phyloP scores from a whole-genome alignment of 1,140 invertebrate species.

The Potamilus streckersoni region DNA sequence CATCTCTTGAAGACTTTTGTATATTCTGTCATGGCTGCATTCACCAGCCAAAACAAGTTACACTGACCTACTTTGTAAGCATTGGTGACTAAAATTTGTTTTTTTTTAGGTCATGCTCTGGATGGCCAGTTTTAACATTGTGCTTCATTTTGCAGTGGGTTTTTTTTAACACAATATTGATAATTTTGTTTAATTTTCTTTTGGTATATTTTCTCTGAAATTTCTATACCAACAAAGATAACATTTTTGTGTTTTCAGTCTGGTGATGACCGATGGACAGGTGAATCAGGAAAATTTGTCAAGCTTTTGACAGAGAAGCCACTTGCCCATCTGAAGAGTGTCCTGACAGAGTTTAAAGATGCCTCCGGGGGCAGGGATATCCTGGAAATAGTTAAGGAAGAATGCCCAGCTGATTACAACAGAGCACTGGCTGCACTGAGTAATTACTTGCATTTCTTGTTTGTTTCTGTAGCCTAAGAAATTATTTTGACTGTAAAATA shows the following conservation, averaged over 20 bases:
- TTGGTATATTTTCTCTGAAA: not conserved
- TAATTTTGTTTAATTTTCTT: not conserved
- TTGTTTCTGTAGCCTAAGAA: no score
- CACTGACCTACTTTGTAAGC: no score
- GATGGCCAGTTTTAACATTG: no score
- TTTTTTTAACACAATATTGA: not conserved
- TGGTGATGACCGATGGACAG: constrained; percentile 55
- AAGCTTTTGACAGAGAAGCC: constrained; percentile 42
- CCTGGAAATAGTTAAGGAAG: constrained; percentile 33
- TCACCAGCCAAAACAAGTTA: no score
- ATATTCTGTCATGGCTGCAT: no score
- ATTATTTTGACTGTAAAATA: no score
- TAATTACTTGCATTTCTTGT: constrained; percentile 5
- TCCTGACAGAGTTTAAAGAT: constrained; percentile 45
- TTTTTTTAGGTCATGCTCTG: no score
- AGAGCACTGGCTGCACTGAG: constrained; percentile 23
- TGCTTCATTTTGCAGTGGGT: no score
- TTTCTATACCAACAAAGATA: not conserved
- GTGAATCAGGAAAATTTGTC: constrained; percentile 51
- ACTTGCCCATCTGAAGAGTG: constrained; percentile 40
- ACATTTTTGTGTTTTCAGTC: constrained; percentile 36
- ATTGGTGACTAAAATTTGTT: no score
- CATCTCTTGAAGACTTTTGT: no score
- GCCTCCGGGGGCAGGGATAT: constrained; percentile 32
- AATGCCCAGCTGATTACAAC: constrained; percentile 36